Evolutionary conservation across 2,113 vertebrate genomes (phyloP).

Genomic region (Grantiella picta): DNA sequence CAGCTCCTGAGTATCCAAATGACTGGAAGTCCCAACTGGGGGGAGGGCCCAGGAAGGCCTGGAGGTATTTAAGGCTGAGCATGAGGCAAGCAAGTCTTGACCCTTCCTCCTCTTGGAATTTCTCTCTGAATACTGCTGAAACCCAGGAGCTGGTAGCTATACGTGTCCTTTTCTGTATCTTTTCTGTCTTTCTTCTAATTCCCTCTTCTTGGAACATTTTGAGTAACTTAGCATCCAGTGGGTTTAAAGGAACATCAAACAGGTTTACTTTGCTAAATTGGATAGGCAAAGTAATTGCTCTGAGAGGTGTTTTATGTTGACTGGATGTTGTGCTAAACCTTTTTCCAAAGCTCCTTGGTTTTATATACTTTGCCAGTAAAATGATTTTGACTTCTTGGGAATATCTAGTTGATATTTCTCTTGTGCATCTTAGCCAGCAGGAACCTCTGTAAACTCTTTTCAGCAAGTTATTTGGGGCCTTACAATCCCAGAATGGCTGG

Average conservation of each 20-base stretch:
- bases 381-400: background rate
- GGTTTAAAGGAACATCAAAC: background rate
- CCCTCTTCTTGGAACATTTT: background rate
- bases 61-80: background rate
- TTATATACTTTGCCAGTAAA: background rate
- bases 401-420: background rate
- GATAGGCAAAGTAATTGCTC: background rate
- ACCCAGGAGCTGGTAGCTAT: background rate
- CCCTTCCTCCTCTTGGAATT: background rate
- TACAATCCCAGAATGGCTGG: background rate
- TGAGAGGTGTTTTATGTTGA: background rate
- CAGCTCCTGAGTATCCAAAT: too few species aligned
- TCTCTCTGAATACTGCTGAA: background rate
- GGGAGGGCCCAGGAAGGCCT: background rate
- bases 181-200: background rate
- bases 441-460: background rate
- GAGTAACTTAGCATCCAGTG: fast-evolving
- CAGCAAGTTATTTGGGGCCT: fast-evolving
- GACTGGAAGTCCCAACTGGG: background rate
- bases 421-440: background rate
- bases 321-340: background rate
- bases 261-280: background rate
- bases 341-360: background rate
- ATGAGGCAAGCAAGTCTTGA: fast-evolving
- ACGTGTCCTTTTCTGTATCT: background rate